Percentiles rank a stretch among this genome's conserved stretches.
Conservation (phyloP, 1,140 invertebrate species). For the Eriosoma lanigerum region DNA sequence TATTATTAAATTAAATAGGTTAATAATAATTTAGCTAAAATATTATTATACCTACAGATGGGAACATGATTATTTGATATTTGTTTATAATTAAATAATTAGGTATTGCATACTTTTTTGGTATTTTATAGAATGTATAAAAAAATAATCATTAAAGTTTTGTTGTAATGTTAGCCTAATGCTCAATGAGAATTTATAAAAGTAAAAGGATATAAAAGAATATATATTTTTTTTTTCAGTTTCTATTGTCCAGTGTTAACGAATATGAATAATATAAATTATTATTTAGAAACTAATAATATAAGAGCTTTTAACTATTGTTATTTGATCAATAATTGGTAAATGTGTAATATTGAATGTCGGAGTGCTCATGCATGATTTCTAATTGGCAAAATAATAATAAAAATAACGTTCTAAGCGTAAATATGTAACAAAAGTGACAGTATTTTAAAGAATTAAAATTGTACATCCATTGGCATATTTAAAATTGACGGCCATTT, state of each 20-base stretch:
- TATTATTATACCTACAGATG: constrained; percentile 30
- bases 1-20: constrained; percentile 38
- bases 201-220: neutral
- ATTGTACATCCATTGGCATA: neutral
- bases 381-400: neutral
- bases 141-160: constrained; percentile 7
- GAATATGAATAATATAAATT: constrained; percentile 4
- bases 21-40: constrained; percentile 46
- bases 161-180: constrained; percentile 49
- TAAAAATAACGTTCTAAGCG: neutral
- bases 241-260: constrained; percentile 11
- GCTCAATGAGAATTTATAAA: constrained; percentile 49
- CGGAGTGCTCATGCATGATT: neutral
- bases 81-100: constrained; percentile 34
- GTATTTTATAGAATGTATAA: constrained; percentile 40
- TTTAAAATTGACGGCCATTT: neutral
- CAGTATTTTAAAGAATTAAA: neutral
- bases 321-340: constrained; percentile 8
- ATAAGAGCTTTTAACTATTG: constrained; percentile 27
- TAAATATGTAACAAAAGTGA: neutral
- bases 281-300: constrained; percentile 34
- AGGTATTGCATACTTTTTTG: constrained; percentile 43
- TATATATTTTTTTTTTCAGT: constrained; percentile 8
- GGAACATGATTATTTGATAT: constrained; percentile 47
- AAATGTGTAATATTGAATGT: constrained; percentile 39